Percentiles rank a stretch among this genome's conserved stretches.
These are phyloP conservation scores for Aldabrachelys gigantea DNA, from an alignment of 2,113 vertebrate genomes.

Conservation along the genomic window DNA sequence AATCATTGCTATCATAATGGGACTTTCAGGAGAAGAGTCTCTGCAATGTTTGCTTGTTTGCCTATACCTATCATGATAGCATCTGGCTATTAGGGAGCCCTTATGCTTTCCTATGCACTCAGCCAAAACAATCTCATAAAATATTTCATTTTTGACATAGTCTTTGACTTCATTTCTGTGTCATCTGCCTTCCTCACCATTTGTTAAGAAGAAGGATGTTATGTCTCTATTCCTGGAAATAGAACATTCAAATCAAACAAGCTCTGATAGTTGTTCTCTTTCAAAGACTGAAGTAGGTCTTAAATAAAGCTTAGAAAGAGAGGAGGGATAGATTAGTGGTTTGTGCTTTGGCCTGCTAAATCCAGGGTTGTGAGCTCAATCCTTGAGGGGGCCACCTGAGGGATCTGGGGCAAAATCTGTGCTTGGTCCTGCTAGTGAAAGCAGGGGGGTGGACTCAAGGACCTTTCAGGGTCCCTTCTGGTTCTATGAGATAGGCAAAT, in stretches of 20 bases:
- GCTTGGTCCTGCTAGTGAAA: too few species aligned
- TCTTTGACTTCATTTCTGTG: neutral
- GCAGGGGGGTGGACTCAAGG: too few species aligned
- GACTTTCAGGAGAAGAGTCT: neutral
- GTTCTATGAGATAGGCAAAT: too few species aligned
- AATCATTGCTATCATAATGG: neutral
- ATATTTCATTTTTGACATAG: neutral
- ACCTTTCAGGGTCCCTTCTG: too few species aligned
- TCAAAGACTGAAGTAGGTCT: neutral
- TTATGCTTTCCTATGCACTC: neutral
- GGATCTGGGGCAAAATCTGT: too few species aligned
- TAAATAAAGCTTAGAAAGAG: neutral
- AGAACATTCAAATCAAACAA: neutral
- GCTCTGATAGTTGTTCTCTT: neutral
- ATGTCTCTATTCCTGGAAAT: neutral
- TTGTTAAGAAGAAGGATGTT: neutral
- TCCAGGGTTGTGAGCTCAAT: too few species aligned
- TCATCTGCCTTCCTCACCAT: neutral
- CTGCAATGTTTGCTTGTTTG: neutral
- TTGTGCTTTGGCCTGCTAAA: too few species aligned
- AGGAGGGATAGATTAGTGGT: too few species aligned
- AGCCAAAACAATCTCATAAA: neutral
- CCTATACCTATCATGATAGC: rapidly evolving
- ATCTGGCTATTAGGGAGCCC: neutral
- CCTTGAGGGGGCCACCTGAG: too few species aligned